Base-by-base conservation (phyloP, 2,797 vertebrate genomes). In the Steatocranus sp. region DNA sequence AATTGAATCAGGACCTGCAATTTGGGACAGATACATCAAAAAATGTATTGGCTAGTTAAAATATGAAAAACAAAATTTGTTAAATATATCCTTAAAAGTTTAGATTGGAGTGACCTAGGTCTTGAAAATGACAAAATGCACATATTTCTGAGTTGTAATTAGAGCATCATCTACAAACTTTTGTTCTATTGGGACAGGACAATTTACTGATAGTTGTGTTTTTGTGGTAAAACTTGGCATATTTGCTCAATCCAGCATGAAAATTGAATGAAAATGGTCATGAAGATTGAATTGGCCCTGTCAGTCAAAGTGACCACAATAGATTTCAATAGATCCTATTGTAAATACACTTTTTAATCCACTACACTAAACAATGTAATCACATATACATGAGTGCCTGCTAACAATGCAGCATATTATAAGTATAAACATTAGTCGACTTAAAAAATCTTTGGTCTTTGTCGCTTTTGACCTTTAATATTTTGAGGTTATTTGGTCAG, bases 381-480 rank as follows among this genome's bases (percentile, higher is more conserved):
- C 38, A 18, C 66, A 70, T 43, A 43, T 11, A 43, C 34, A 18
- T 18, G 17, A 46, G 20, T 46, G 9, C 9, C 23, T 17, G 1
- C 14, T 70, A 48, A 46, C 41, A 70, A 27, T 70, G 10, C 25
- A 27, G 23, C 66, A 3, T 68, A 38, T 17, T 43, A 25, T 43
- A 68, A 68, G 8, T 25, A 66, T 41, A 68, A 43, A 38, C n/a
- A 23, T 41, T 66, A 43, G 20, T 25, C 2, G 3, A 50, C 41
- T 68, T 27, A 8, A 30, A 78, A 76, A 51, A 11, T 3, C 10
- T 50, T 48, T 11, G 11, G 48, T 25, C 61, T 48, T 27, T 36
- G 2, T 25, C 6, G 18, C 23, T 32, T 8, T 50, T 86, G 83
- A 83, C 88, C 85, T 89, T 89, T 88, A 18, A 75, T 48, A 30